Evolutionary conservation across 2,113 vertebrate genomes (phyloP), one percentile per base, ranked within the genome.

Genomic region (Pithys albifrons): DNA sequence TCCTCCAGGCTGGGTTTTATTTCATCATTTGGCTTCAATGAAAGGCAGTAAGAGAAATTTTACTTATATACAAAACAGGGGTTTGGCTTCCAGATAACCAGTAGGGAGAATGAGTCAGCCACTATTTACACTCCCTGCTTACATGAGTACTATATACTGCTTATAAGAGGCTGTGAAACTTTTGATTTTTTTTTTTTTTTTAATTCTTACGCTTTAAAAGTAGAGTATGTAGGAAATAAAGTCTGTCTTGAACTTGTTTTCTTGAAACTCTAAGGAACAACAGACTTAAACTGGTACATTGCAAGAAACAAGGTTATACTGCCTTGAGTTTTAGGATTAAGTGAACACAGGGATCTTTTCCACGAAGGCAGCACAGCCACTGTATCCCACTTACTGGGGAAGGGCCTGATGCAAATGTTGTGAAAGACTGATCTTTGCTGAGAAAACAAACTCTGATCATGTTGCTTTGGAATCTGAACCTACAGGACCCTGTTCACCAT

Each of bases 11-110:
- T 87, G 49, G 29, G 27, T 72, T 91, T 57, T 92, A 2, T 91
- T 91, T 95, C 77, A 61, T 89, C 87, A 66, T 35, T 76, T 46
- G 25, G 6, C 70, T 76, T 87, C 87, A 82, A 1, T 79, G 58
- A 75, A 54, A 93, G 45, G 29, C 58, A 46, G 49, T 37, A 41
- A 91, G 43, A 69, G 45, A 37, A 75, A 28, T 49, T 89, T 92
- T 89, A 45, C 35, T 55, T 78, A 52, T 5, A 45, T 58, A 37
- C 3, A 8, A 67, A 88, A 67, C 18, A 57, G 28, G n/a, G n/a
- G 52, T 85, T 95, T 94, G 62, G 59, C 74, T 85, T 85, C 49
- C 55, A 90, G 82, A 84, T 70, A 92, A 86, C 59, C 39, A 67
- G 58, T n/a, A 41, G 52, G 28, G 48, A 79, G 46, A 46, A 33